Conservation (phyloP, 1,140 invertebrate species). For the Lordiphosa clarofinis region DNA sequence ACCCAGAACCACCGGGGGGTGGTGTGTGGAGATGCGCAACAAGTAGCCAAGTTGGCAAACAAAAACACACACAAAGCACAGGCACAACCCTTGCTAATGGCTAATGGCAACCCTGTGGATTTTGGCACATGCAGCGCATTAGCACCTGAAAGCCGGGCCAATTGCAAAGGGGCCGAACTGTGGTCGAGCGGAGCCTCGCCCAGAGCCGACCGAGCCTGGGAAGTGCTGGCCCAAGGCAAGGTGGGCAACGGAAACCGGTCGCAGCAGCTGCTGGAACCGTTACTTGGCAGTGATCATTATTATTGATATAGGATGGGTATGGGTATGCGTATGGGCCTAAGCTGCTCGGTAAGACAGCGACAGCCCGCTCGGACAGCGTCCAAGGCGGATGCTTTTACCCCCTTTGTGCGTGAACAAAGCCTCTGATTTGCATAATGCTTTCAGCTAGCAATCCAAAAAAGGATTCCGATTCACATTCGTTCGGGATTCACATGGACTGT, state of each 20-base stretch:
- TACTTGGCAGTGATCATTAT: conserved; percentile 36
- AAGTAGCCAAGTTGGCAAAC: conserved; percentile 53
- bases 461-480: conserved; percentile 34
- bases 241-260: conserved; percentile 30
- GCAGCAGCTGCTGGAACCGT: conserved; percentile 22
- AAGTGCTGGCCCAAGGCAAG: conserved; percentile 57
- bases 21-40: conserved; percentile 39
- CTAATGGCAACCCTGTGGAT: conserved; percentile 48
- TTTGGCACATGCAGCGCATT: conserved; percentile 58
- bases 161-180: conserved; percentile 31
- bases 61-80: not conserved
- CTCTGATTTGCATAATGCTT: conserved; percentile 71
- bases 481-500: conserved; percentile 55
- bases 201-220: conserved; percentile 54
- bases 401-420: conserved; percentile 37
- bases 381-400: conserved; percentile 14
- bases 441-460: conserved; percentile 52
- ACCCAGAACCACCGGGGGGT: conserved; percentile 12
- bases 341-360: conserved; percentile 10
- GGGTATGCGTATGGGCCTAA: not conserved
- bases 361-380: conserved; percentile 48
- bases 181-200: conserved; percentile 18
- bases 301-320: conserved; percentile 34
- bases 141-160: conserved; percentile 33
- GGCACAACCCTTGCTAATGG: conserved; percentile 29